Evolutionary conservation across 2,113 vertebrate genomes (phyloP).

Genomic region (Eira barbara): DNA sequence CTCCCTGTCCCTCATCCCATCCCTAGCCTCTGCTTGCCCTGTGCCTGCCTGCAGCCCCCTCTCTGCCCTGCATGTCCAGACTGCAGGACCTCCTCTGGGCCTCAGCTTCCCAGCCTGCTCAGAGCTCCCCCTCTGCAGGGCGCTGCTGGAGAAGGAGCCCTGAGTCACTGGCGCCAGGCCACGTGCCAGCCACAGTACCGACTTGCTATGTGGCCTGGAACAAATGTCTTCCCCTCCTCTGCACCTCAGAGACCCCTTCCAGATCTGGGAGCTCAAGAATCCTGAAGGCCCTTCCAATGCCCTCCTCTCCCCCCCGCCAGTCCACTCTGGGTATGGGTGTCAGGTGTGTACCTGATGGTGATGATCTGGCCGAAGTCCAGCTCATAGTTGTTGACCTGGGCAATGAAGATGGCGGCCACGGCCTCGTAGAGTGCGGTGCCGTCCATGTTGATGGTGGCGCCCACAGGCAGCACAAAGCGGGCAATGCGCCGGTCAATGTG

Average conservation of each 20-base stretch:
- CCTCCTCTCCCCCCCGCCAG: accelerated
- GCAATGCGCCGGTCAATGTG: constrained; percentile 96
- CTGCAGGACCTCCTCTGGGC: background rate
- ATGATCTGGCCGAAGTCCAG: constrained; percentile 98
- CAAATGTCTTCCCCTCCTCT: background rate
- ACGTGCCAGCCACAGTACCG: accelerated
- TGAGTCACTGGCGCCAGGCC: background rate
- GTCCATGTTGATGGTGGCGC: constrained; percentile 98
- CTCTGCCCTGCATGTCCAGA: background rate
- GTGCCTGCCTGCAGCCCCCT: background rate
- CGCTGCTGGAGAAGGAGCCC: background rate
- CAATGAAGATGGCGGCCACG: constrained; percentile 97
- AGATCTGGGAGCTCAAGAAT: background rate
- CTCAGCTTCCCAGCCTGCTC: background rate
- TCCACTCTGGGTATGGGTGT: background rate
- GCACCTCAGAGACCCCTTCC: background rate
- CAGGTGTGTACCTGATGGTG: constrained; percentile 90
- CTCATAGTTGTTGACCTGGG: constrained; percentile 98
- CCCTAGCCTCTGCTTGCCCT: background rate
- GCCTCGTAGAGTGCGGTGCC: constrained; percentile 97
- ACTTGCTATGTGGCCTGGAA: background rate
- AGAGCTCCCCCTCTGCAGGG: background rate
- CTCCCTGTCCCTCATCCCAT: background rate
- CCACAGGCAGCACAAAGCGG: constrained; percentile 95
- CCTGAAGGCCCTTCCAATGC: background rate